A percentile compares a stretch with the other conserved stretches of the same genome.
These are phyloP conservation scores for Drosophila gaucha DNA, from an alignment of 2,888 invertebrate genomes.

Conservation along the genomic window DNA sequence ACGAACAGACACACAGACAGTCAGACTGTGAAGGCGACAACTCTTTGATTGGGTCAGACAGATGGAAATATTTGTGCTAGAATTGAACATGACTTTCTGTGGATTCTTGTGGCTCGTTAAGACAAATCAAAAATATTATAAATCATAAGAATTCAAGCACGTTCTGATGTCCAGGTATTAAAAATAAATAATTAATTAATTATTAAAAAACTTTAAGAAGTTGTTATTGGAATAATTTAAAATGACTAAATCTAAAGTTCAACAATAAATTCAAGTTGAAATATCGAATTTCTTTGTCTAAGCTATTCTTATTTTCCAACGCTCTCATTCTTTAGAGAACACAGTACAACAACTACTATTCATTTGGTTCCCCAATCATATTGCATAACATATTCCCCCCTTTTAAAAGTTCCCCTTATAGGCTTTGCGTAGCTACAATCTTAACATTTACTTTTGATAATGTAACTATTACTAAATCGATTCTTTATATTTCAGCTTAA, in stretches of 20 bases:
- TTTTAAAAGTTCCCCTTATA: neutral
- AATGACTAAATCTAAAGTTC: too few species aligned
- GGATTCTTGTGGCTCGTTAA: slow-evolving; percentile 25
- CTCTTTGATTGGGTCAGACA: slow-evolving; percentile 56
- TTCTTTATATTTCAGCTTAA: slow-evolving; percentile 1
- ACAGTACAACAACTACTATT: too few species aligned
- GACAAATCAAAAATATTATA: slow-evolving; percentile 9
- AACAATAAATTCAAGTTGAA: too few species aligned
- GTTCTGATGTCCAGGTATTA: neutral
- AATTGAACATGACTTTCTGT: slow-evolving; percentile 26
- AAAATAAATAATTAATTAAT: too few species aligned
- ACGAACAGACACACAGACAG: slow-evolving; percentile 32
- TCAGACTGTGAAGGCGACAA: slow-evolving; percentile 49
- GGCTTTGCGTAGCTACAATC: neutral
- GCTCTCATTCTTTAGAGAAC: too few species aligned
- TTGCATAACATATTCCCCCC: neutral
- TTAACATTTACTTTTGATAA: neutral
- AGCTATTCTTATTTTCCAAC: neutral
- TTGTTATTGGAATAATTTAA: too few species aligned
- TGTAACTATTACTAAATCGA: slow-evolving; percentile 3
- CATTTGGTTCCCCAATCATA: too few species aligned
- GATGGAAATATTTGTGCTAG: slow-evolving; percentile 30
- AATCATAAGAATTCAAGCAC: slow-evolving; percentile 2
- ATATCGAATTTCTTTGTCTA: neutral
- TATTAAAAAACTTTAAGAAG: too few species aligned